Percentiles rank a stretch among this genome's conserved stretches.
phyloP scores from a whole-genome alignment of 2,797 vertebrate species.

The Tapera naevia region DNA sequence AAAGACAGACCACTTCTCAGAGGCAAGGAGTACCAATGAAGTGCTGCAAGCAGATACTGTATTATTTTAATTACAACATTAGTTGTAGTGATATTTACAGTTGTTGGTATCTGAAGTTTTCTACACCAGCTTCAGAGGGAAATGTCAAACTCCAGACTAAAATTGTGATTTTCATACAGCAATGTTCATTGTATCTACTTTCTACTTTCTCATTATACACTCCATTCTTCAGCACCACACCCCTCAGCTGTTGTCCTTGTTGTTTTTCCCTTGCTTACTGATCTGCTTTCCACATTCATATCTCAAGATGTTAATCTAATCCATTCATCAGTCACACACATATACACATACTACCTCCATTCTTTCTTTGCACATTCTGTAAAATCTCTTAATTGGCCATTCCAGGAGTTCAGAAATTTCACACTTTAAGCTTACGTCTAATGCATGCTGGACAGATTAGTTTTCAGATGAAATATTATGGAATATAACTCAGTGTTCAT shows the following conservation, averaged over 20 bases:
- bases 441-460: neutral
- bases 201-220: neutral
- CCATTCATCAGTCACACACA: neutral
- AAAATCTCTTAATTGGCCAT: neutral
- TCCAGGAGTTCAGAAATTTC: neutral
- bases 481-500: neutral
- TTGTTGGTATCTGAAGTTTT: neutral
- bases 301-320: neutral
- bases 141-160: neutral
- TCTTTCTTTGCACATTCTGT: neutral
- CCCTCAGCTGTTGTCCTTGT: neutral
- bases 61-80: neutral
- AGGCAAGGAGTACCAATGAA: neutral
- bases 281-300: neutral
- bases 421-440: neutral
- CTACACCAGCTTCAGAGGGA: neutral
- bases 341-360: accelerated
- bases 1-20: neutral
- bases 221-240: neutral
- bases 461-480: neutral
- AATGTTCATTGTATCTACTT: neutral
- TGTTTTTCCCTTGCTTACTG: neutral
- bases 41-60: neutral
- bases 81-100: neutral
- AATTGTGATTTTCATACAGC: neutral